A percentile compares a stretch with the other conserved stretches of the same genome.
phyloP scores from a whole-genome alignment of 2,113 vertebrate genomes.

The Narcine bancroftii region DNA sequence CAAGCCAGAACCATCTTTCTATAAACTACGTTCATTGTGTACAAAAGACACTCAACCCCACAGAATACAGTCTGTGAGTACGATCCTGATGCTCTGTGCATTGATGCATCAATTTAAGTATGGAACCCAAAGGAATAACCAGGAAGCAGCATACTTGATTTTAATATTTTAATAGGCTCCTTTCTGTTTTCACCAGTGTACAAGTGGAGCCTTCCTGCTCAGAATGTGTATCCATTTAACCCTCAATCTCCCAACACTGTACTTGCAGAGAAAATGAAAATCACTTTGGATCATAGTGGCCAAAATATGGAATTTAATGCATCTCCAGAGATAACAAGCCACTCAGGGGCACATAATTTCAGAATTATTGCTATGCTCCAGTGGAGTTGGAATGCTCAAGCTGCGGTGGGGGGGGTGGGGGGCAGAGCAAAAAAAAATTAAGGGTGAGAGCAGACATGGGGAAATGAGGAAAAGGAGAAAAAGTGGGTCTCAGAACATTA shows the following conservation, averaged over 20 bases:
- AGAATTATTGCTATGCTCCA: background rate
- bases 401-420: background rate
- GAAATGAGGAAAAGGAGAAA: background rate
- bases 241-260: background rate
- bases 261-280: background rate
- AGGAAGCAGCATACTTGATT: constrained; percentile 29
- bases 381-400: background rate
- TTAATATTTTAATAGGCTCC: background rate
- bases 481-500: background rate
- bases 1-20: background rate
- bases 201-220: background rate
- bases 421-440: background rate
- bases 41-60: background rate
- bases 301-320: background rate
- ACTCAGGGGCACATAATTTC: background rate
- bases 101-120: constrained; percentile 37
- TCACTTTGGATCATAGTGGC: background rate
- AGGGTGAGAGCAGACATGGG: background rate
- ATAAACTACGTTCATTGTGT: background rate
- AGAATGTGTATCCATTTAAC: background rate
- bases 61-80: constrained; percentile 39
- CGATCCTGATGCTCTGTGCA: constrained; percentile 35
- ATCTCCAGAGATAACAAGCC: background rate
- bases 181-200: background rate
- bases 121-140: constrained; percentile 2